A percentile compares a stretch with the other conserved stretches of the same genome.
Evolutionary conservation across 1,140 invertebrate genomes (phyloP).

Genomic region (Drosophila littoralis): DNA sequence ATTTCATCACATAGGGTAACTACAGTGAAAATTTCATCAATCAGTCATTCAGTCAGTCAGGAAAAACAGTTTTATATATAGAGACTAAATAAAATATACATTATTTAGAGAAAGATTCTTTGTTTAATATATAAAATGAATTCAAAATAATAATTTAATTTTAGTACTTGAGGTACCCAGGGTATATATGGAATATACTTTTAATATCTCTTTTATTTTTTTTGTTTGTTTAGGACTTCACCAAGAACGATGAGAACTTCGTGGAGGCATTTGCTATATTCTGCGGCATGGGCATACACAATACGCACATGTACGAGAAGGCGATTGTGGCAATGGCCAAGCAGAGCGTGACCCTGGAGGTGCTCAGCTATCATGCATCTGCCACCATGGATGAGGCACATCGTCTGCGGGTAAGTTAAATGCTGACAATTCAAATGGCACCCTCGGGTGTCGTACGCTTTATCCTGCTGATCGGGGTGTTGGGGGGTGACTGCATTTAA

Average conservation of each 20-base stretch:
- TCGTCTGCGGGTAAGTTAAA: constrained; percentile 89
- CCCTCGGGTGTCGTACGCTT: constrained; percentile 37
- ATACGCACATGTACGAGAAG: constrained; percentile 98
- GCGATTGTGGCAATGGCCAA: constrained; percentile 97
- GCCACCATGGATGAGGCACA: constrained; percentile 95
- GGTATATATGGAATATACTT: too few relatives aligned
- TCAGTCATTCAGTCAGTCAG: too few relatives aligned
- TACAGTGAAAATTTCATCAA: too few relatives aligned
- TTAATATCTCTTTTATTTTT: neutral
- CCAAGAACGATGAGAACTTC: constrained; percentile 96
- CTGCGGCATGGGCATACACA: constrained; percentile 98
- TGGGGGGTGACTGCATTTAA: constrained; percentile 48
- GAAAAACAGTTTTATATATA: too few relatives aligned
- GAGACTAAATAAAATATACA: too few relatives aligned
- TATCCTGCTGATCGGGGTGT: neutral
- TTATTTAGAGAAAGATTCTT: too few relatives aligned
- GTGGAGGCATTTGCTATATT: constrained; percentile 98
- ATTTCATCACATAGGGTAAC: too few relatives aligned
- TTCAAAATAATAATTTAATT: neutral
- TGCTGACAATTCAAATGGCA: constrained; percentile 37
- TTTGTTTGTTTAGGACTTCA: constrained; percentile 86
- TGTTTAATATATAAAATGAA: neutral
- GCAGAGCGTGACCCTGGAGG: constrained; percentile 97
- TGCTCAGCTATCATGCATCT: constrained; percentile 97
- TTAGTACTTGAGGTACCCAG: too few relatives aligned